Base-by-base conservation (phyloP, 2,113 vertebrate genomes). In the Onychostruthus taczanowskii region DNA sequence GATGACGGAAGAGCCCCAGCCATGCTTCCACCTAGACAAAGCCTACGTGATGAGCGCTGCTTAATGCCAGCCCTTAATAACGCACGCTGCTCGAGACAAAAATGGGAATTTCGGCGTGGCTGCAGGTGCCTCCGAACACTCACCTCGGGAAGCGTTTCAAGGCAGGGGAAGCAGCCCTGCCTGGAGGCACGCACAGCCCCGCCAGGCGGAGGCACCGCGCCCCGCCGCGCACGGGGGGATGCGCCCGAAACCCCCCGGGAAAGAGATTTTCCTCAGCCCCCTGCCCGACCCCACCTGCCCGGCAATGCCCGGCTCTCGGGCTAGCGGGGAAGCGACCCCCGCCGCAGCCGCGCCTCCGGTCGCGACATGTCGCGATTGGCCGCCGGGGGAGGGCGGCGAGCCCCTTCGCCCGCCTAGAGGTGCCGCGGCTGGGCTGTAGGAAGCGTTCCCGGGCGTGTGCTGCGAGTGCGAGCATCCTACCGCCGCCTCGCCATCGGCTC, bases 1-100 rank as follows among this genome's bases (percentile, higher is more conserved):
- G 90, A 92, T 96, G 95, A 87, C 78, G 93, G 95, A 94, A 86
- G 90, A 95, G 85, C 88, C 82, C 87, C 79, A 90, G 93, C 94
- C 95, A 87, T 83, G 92, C 87, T 86, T 81, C n/a, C 76, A 90
- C 41, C 91, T 73, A 93, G 83, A 93, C 70, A 96, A 90, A 96
- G 74, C 84, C 89, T 74, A 95, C 84, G 82, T 92, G 95, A 93
- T 69, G 56, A 73, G 81, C 39, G n/a, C 62, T 61, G 89, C 80
- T 84, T 61, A 87, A 74, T 16, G 70, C 72, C 78, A 87, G 81
- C 70, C 84, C 77, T 81, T 18, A 14, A 16, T 5, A 75, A 52
- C 18, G 59, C 53, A 18, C 23, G 69, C 67, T 21, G 81, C 43
- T 61, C 31, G 13, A 79, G 77, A 41, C 5, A 59, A 87, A 53